Evolutionary conservation across 1,140 invertebrate genomes (phyloP), one percentile per base, ranked within the genome.

Genomic region (Zaprionus kolodkinae): DNA sequence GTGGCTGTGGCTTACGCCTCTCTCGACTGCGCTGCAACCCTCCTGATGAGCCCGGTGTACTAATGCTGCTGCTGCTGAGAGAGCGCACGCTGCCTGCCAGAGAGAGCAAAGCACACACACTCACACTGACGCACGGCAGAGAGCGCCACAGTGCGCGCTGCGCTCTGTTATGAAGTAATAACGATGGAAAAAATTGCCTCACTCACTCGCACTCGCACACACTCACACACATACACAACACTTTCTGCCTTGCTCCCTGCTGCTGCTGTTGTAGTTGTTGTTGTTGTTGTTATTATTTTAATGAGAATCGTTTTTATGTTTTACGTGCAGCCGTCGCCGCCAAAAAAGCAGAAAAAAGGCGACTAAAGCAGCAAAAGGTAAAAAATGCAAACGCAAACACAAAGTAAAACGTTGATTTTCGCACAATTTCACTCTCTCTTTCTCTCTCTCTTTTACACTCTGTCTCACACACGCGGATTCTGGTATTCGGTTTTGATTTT

Each of bases 141-240:
- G 73, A 13, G 59, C n/a, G 35, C 10, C 11, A 10, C 38, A n/a
- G 40, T 17, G 40, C 27, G 38, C 36, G 27, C 35, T 69, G 35
- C 48, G 74, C 75, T 77, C 65, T 81, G 71, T 86, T 85, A 84
- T 81, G 79, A 81, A 81, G 78, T 81, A 85, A 85, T 76, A 79
- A 79, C 70, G 68, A 67, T 68, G 56, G 52, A 81, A 81, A 69
- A 76, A 72, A 72, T 76, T 66, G 69, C 69, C 77, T 60, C 71
- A 72, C 74, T 60, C 43, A 59, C 35, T 15, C 45, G 45, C 35
- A 54, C 30, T 57, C 12, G 11, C 17, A 33, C 12, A 27, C 43
- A 63, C 12, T 9, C 17, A 33, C 12, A 27, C 43, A 63, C 30
- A 75, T 36, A 66, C 43, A 43, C 66, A 63, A 43, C 74, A 71